Evolutionary conservation across 2,113 vertebrate species (phyloP), one percentile per base, ranked within the genome.

Genomic region (Amphiprion ocellaris): DNA sequence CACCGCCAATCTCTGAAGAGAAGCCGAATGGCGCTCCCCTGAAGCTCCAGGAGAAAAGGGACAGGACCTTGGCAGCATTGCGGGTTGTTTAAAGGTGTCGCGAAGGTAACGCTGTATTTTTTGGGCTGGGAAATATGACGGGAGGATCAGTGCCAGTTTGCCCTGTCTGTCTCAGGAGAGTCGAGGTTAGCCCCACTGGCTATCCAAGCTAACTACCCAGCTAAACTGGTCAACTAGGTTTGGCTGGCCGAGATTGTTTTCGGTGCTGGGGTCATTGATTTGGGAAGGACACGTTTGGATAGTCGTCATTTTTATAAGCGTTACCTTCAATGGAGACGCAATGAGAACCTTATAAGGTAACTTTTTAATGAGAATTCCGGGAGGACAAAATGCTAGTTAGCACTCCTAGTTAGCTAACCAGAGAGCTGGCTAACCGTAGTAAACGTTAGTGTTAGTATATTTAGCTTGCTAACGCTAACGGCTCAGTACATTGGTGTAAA

Each of bases 141-240:
- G 72, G 68, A 61, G 65, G 71, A 74, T 72, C 85, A 23, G 72
- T 87, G 83, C 84, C 91, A 85, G 83, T 88, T 80, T 88, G 74
- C 69, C 68, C 79, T 79, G 82, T 66, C 74, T 83, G 67, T 74
- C 79, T 82, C 76, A n/a, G 60, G 61, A 81, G 66, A 83, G 82
- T 68, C 50, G 74, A 77, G 88, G 71, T 69, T 89, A 90, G 89
- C 87, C 41, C 28, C 15, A 17, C 50, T 66, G 55, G 92, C 88
- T 89, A 88, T 10, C 72, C 37, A 47, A 60, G 91, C 91, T 90
- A 86, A 87, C 80, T 59, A 56, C 33, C 47, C 56, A 64, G 78
- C 83, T 86, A 89, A 80, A 67, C 28, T 37, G 63, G 16, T 72
- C 79, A 74, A 75, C 64, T 61, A 69, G 64, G 53, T 17, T 50